Evolutionary conservation across 1,140 invertebrate genomes (phyloP).

Genomic region (Achroia grisella): DNA sequence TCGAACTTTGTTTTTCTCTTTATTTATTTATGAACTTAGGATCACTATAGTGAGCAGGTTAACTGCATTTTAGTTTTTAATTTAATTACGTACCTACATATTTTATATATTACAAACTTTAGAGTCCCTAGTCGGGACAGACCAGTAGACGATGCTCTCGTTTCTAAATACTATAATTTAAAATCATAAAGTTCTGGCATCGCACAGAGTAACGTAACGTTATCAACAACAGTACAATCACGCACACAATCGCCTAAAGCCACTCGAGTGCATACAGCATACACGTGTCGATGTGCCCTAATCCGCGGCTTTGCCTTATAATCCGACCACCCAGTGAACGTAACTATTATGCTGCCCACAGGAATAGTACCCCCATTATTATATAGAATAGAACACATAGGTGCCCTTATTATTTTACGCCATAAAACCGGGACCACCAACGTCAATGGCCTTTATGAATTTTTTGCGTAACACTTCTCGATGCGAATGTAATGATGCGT

Average conservation of each 20-base stretch:
- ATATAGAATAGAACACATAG: slow-evolving; percentile 54
- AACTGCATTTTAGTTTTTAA: no score
- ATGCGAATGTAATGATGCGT: slow-evolving; percentile 61
- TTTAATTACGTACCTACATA: no score
- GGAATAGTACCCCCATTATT: slow-evolving; percentile 46
- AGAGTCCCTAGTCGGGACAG: no score
- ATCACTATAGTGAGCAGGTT: no score
- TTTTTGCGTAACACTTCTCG: slow-evolving; percentile 39
- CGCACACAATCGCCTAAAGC: slow-evolving; percentile 33
- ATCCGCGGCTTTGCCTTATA: slow-evolving; percentile 40
- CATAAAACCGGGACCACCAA: slow-evolving; percentile 51
- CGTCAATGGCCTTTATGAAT: slow-evolving; percentile 16
- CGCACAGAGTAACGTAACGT: slow-evolving; percentile 15
- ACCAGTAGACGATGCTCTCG: no score
- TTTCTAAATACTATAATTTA: no score
- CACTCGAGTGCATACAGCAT: slow-evolving; percentile 11
- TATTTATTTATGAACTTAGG: no score
- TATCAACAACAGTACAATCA: slow-evolving; percentile 45
- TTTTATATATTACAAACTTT: no score
- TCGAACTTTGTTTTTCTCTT: no score
- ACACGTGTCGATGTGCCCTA: slow-evolving; percentile 65
- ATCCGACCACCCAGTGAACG: slow-evolving; percentile 62
- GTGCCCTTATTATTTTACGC: slow-evolving; percentile 55
- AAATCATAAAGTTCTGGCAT: no score
- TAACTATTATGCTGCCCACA: slow-evolving; percentile 1